These are phyloP conservation scores for Indri indri DNA, from an alignment of 2,113 vertebrate species.

Conservation along the genomic window DNA sequence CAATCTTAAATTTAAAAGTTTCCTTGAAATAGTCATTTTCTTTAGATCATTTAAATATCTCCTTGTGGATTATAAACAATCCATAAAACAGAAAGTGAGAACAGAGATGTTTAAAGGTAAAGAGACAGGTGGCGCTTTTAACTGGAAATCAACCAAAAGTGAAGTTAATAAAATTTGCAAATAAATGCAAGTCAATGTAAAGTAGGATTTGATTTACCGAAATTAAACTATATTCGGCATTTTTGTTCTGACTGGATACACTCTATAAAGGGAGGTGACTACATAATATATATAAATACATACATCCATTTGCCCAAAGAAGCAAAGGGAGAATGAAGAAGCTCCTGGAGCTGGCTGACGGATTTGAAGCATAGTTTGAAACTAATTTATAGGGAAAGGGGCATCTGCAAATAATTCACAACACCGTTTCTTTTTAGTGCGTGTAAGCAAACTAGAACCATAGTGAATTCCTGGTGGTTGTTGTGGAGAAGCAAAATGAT, in stretches of 20 bases:
- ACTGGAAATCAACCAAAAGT: background rate
- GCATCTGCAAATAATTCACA: slow-evolving; percentile 52
- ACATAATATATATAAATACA: too few species aligned
- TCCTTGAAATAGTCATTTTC: background rate
- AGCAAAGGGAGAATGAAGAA: background rate
- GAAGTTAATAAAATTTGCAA: background rate
- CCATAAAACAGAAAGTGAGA: background rate
- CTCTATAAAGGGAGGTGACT: background rate
- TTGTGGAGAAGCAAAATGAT: slow-evolving; percentile 59
- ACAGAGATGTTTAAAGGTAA: background rate
- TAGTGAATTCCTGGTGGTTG: slow-evolving; percentile 73
- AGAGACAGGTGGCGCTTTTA: background rate
- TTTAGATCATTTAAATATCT: background rate
- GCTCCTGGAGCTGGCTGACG: background rate
- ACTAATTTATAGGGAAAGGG: slow-evolving; percentile 40
- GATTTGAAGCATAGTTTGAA: slow-evolving; percentile 45
- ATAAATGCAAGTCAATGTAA: background rate
- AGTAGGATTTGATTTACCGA: background rate
- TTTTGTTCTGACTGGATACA: background rate
- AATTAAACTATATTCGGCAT: background rate
- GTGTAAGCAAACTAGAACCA: slow-evolving; percentile 44
- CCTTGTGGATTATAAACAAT: background rate
- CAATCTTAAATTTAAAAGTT: background rate
- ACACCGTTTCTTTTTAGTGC: background rate
- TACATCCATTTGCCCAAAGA: background rate